A percentile compares a stretch with the other conserved stretches of the same genome.
Conservation (phyloP, 2,797 vertebrate genomes). For the Clarias pachynema region DNA sequence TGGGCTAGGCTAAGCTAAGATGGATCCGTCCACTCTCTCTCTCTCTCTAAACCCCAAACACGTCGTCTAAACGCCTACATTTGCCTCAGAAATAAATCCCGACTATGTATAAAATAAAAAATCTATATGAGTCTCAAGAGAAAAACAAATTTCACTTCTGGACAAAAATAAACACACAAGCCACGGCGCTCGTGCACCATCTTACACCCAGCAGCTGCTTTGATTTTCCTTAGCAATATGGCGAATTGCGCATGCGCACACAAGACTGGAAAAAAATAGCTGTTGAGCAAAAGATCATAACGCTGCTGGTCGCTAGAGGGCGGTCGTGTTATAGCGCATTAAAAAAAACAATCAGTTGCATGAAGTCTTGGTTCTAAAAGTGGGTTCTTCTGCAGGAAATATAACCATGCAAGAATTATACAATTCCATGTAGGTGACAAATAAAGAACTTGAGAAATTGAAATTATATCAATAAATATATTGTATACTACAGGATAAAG, state of each 20-base stretch:
- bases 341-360: background rate
- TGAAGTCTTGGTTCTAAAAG: background rate
- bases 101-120: background rate
- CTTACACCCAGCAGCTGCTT: slow-evolving; percentile 50
- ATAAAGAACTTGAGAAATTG: no score
- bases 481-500: no score
- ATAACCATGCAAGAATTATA: no score
- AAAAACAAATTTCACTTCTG: background rate
- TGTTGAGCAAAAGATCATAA: background rate
- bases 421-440: no score
- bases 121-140: background rate
- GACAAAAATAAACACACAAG: slow-evolving; percentile 34
- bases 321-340: background rate
- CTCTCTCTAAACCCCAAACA: background rate
- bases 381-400: no score
- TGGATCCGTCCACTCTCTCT: background rate
- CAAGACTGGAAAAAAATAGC: no score
- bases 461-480: no score
- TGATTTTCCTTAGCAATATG: slow-evolving; percentile 50
- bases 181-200: slow-evolving; percentile 28
- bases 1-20: background rate
- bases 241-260: slow-evolving; percentile 52
- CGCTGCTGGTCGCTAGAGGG: slow-evolving; percentile 2
- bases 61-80: background rate
- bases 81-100: background rate